Evolutionary conservation across 1,140 invertebrate species (phyloP).

Genomic region (Lineus longissimus): DNA sequence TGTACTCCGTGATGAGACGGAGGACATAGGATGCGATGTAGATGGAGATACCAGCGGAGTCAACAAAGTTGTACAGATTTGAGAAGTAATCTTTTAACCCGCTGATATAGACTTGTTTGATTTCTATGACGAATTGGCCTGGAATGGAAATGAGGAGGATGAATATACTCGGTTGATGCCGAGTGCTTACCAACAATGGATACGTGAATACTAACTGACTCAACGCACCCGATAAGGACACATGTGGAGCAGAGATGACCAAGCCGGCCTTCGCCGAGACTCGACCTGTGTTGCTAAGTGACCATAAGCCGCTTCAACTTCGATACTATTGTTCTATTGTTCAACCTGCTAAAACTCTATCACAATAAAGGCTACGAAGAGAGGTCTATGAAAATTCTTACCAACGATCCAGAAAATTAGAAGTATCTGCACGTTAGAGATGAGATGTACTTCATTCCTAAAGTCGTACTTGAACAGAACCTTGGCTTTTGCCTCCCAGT

Average conservation of each 20-base stretch:
- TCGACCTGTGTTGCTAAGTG: too few species aligned
- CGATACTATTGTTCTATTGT: too few species aligned
- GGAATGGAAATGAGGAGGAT: slow-evolving; percentile 8
- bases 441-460: slow-evolving; percentile 1
- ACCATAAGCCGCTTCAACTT: too few species aligned
- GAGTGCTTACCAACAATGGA: too few species aligned
- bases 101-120: slow-evolving; percentile 46
- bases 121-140: slow-evolving; percentile 49
- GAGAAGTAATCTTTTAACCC: slow-evolving; percentile 44
- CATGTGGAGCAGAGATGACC: too few species aligned
- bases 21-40: slow-evolving; percentile 49
- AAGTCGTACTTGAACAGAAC: background rate
- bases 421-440: slow-evolving; percentile 30
- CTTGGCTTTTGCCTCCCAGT: background rate
- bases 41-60: slow-evolving; percentile 41
- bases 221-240: too few species aligned
- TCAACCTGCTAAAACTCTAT: too few species aligned
- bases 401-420: slow-evolving; percentile 39
- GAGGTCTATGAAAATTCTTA: too few species aligned
- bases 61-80: slow-evolving; percentile 47
- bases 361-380: too few species aligned
- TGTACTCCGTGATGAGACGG: slow-evolving; percentile 30
- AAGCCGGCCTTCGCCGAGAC: too few species aligned
- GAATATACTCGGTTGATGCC: background rate
- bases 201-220: too few species aligned